Evolutionary conservation across 2,113 vertebrate genomes (phyloP).

Genomic region (Rattus norvegicus): GRCr8 NC_086027.1:117186001-117186500

Average conservation of each 20-base stretch:
- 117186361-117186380: not conserved
- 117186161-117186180: not conserved
- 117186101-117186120: not conserved
- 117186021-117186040: not conserved
- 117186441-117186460: too few relatives aligned
- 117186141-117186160: not conserved
- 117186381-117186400: not conserved
- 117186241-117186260: not conserved
- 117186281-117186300: not conserved
- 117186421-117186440: not conserved
- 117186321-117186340: not conserved
- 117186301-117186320: not conserved
- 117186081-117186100: not conserved
- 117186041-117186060: not conserved
- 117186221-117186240: not conserved
- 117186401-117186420: not conserved
- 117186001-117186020: not conserved
- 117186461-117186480: not conserved
- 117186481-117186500: too few relatives aligned
- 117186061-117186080: not conserved
- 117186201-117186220: not conserved
- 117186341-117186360: not conserved
- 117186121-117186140: slow-evolving; percentile 17
- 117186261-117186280: slow-evolving; percentile 46
- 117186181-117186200: slow-evolving; percentile 3